phyloP scores from a whole-genome alignment of 2,797 vertebrate species.

The Carapus acus region DNA sequence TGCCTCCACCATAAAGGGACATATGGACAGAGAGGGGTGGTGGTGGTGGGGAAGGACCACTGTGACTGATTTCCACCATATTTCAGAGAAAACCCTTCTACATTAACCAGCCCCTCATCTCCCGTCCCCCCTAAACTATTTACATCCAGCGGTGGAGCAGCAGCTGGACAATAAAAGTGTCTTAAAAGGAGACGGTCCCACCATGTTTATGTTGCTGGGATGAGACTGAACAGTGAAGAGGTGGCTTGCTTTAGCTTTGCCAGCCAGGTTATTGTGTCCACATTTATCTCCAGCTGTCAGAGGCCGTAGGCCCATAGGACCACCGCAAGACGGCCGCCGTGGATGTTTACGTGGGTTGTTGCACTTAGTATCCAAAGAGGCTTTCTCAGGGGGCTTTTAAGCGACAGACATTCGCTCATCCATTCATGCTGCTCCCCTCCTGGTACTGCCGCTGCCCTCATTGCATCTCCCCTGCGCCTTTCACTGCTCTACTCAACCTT shows the following conservation, averaged over 20 bases:
- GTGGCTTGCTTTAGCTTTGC: constrained; percentile 45
- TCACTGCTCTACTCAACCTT: too few relatives aligned
- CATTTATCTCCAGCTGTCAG: constrained; percentile 64
- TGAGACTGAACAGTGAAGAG: constrained; percentile 61
- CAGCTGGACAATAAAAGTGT: constrained; percentile 77
- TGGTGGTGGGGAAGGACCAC: constrained; percentile 7
- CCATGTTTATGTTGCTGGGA: constrained; percentile 68
- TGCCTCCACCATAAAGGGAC: constrained; percentile 33
- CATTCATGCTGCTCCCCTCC: too few relatives aligned
- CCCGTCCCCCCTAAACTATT: constrained; percentile 47
- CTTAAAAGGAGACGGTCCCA: constrained; percentile 71
- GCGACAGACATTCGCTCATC: too few relatives aligned
- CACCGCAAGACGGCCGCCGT: constrained; percentile 28
- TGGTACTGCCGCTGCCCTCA: too few relatives aligned
- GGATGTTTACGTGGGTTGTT: constrained; percentile 31
- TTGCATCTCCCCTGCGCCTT: too few relatives aligned
- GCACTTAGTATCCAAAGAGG: too few relatives aligned
- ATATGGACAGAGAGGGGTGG: constrained; percentile 9
- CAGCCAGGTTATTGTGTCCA: constrained; percentile 48
- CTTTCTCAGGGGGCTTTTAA: too few relatives aligned
- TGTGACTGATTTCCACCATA: constrained; percentile 35
- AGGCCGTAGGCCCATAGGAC: constrained; percentile 42
- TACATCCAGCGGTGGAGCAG: constrained; percentile 58
- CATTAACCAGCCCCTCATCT: constrained; percentile 56
- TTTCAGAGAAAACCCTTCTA: constrained; percentile 50